A percentile compares a stretch with the other conserved stretches of the same genome.
Conservation (phyloP, 30 jellyfish, hydroid and myxozoan species). For the Pseudorhiza aurosa region DNA sequence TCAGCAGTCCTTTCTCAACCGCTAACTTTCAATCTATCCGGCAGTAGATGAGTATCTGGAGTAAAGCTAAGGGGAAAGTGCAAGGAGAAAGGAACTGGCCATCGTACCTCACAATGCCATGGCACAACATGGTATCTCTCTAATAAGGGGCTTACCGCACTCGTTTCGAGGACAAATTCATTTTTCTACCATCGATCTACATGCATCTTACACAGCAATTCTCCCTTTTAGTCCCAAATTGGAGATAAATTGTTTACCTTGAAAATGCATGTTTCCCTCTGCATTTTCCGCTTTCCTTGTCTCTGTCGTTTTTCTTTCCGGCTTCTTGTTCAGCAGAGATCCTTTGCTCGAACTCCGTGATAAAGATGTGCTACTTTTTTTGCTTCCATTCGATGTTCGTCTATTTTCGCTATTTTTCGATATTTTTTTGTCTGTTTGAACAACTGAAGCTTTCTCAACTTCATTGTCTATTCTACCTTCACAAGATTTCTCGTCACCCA, state of each 20-base stretch:
- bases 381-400: background rate
- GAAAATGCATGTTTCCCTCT: constrained; percentile 11
- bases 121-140: too few relatives aligned
- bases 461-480: background rate
- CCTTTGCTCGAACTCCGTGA: constrained; percentile 17
- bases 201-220: too few relatives aligned
- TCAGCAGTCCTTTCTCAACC: too few relatives aligned
- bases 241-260: background rate
- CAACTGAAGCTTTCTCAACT: background rate
- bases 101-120: too few relatives aligned
- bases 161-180: too few relatives aligned
- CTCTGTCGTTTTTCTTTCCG: background rate
- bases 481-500: background rate
- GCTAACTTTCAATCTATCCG: too few relatives aligned
- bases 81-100: too few relatives aligned
- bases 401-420: background rate
- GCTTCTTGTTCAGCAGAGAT: background rate
- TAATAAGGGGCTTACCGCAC: too few relatives aligned
- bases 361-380: constrained; percentile 4
- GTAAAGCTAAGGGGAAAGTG: too few relatives aligned
- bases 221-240: too few relatives aligned
- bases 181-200: too few relatives aligned
- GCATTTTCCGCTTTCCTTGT: background rate
- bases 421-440: constrained; percentile 6
- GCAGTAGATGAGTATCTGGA: too few relatives aligned